A percentile compares a stretch with the other conserved stretches of the same genome.
phyloP scores from a whole-genome alignment of 92 coral and sea anemone species.

The Anthopleura xanthogrammica region DNA sequence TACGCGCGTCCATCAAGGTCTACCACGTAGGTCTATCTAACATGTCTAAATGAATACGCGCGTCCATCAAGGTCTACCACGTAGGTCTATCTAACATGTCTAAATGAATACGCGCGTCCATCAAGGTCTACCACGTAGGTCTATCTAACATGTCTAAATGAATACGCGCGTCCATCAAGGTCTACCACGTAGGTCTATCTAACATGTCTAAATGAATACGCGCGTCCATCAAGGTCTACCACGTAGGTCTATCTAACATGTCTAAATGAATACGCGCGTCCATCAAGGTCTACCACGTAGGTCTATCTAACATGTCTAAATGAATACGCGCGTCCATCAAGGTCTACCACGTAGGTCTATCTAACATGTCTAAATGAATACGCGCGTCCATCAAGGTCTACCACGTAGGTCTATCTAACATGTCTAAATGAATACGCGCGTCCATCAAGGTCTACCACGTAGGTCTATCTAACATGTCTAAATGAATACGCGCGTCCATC shows the following conservation, averaged over 20 bases:
- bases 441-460: no score
- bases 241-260: neutral
- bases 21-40: neutral
- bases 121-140: neutral
- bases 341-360: neutral
- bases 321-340: neutral
- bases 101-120: neutral
- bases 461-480: neutral
- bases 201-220: neutral
- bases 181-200: neutral
- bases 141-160: neutral
- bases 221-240: neutral
- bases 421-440: neutral
- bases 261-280: neutral
- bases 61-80: neutral
- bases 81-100: neutral
- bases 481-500: neutral
- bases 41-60: neutral
- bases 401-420: neutral
- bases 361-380: neutral
- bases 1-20: neutral
- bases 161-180: neutral
- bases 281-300: neutral
- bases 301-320: neutral
- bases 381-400: neutral